These are phyloP conservation scores for Drosophila mimica DNA, from an alignment of 2,888 invertebrate genomes.

Conservation along the genomic window DNA sequence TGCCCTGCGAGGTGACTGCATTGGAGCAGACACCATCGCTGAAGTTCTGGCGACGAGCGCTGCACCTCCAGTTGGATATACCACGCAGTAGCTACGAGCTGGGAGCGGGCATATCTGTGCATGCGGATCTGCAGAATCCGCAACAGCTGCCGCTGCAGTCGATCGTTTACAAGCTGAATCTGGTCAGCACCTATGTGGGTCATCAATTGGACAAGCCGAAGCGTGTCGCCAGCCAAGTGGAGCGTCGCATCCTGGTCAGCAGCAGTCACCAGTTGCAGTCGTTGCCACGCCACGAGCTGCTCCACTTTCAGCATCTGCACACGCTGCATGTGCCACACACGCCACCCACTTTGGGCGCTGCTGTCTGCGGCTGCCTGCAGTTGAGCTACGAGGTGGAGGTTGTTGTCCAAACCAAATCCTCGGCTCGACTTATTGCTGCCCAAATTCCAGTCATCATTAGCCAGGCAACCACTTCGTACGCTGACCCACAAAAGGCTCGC, in stretches of 20 bases:
- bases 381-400: conserved; percentile 80
- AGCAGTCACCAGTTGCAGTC: conserved; percentile 53
- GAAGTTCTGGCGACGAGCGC: conserved; percentile 76
- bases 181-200: conserved; percentile 65
- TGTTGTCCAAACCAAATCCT: conserved; percentile 49
- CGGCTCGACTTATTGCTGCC: conserved; percentile 58
- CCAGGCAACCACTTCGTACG: conserved; percentile 25
- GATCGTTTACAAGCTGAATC: conserved; percentile 72
- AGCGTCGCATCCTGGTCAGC: conserved; percentile 52
- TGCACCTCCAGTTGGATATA: conserved; percentile 72
- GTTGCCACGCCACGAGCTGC: conserved; percentile 42
- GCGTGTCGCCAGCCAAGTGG: conserved; percentile 50
- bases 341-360: conserved; percentile 59
- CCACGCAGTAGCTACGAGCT: conserved; percentile 70
- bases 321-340: conserved; percentile 67
- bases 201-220: conserved; percentile 55
- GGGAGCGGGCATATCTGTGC: conserved; percentile 75
- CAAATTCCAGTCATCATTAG: conserved; percentile 72
- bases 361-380: conserved; percentile 72
- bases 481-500: conserved; percentile 1
- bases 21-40: conserved; percentile 59
- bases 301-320: conserved; percentile 70
- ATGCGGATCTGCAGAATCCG: conserved; percentile 71
- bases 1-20: conserved; percentile 41
- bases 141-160: conserved; percentile 63